Conservation (phyloP, 2,888 invertebrate species). For the Portevinia maculata region DNA sequence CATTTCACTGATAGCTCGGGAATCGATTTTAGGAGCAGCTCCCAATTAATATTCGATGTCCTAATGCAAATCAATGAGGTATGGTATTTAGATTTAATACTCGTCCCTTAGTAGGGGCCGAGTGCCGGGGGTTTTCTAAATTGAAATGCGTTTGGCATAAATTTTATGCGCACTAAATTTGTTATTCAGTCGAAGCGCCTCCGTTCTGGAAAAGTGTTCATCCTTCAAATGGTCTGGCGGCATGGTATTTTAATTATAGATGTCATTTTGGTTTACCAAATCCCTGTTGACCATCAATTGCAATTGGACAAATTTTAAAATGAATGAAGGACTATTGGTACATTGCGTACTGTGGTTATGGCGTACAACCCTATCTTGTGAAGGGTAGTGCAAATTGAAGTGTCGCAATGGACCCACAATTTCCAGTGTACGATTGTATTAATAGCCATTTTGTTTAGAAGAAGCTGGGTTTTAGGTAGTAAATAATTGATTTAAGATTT, state of each 20-base stretch:
- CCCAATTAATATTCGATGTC: constrained; percentile 95
- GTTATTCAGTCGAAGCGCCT: constrained; percentile 59
- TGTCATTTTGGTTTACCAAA: constrained; percentile 67
- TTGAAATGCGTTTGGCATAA: constrained; percentile 67
- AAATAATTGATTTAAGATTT: background rate
- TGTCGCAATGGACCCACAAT: constrained; percentile 8
- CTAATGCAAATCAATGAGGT: constrained; percentile 88
- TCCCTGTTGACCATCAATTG: constrained; percentile 71
- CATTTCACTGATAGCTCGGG: constrained; percentile 84
- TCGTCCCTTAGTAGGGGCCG: background rate
- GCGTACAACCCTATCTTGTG: background rate
- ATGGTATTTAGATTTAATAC: constrained; percentile 74
- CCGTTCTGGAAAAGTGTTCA: constrained; percentile 1
- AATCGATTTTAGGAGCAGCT: constrained; percentile 95
- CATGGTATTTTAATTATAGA: constrained; percentile 70
- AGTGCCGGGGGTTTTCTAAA: constrained; percentile 50
- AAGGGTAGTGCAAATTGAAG: constrained; percentile 6
- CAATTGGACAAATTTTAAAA: constrained; percentile 65
- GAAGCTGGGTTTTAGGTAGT: background rate
- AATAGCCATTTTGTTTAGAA: constrained; percentile 44
- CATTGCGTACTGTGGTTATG: constrained; percentile 15
- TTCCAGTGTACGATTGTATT: constrained; percentile 42
- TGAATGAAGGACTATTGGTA: constrained; percentile 59
- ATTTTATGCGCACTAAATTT: constrained; percentile 64
- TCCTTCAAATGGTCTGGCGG: constrained; percentile 46